These are phyloP conservation scores for Eupithecia vulgata DNA, from an alignment of 2,888 invertebrate genomes.

Conservation along the genomic window DNA sequence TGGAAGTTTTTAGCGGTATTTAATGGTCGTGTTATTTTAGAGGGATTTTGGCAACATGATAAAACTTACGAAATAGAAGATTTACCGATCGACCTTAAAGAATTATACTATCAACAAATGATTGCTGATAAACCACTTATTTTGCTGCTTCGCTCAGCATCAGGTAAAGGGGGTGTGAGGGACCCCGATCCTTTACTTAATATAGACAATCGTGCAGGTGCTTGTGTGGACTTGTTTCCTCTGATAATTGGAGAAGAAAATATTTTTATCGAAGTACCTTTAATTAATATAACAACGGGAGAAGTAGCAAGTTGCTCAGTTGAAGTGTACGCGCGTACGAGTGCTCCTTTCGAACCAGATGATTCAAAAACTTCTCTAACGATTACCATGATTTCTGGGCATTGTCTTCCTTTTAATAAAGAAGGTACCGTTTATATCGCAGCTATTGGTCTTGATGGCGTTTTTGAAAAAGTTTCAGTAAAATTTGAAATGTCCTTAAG, in stretches of 20 bases:
- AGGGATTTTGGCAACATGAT: slow-evolving; percentile 61
- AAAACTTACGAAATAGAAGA: slow-evolving; percentile 44
- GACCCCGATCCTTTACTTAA: slow-evolving; percentile 67
- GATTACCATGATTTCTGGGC: slow-evolving; percentile 70
- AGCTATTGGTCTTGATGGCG: slow-evolving; percentile 64
- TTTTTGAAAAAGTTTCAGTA: slow-evolving; percentile 53
- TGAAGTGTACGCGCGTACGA: slow-evolving; percentile 52
- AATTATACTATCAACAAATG: slow-evolving; percentile 49
- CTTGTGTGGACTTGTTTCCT: slow-evolving; percentile 70
- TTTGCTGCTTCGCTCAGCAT: slow-evolving; percentile 60
- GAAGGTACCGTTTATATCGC: slow-evolving; percentile 70
- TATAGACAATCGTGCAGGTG: slow-evolving; percentile 70
- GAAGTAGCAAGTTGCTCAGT: slow-evolving; percentile 54
- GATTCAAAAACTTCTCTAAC: slow-evolving; percentile 55
- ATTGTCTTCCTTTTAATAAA: slow-evolving; percentile 67
- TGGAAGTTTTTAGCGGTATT: slow-evolving; percentile 59
- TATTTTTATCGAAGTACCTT: slow-evolving; percentile 53
- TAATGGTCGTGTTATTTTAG: slow-evolving; percentile 58
- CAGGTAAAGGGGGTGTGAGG: slow-evolving; percentile 58
- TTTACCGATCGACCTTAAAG: slow-evolving; percentile 62
- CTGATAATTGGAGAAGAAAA: slow-evolving; percentile 67
- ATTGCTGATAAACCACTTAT: slow-evolving; percentile 66
- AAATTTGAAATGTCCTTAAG: slow-evolving; percentile 70
- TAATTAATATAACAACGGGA: slow-evolving; percentile 60
- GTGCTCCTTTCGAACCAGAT: slow-evolving; percentile 45